These are phyloP conservation scores for Sternotherus odoratus DNA, from an alignment of 2,797 vertebrate species.

Conservation along the genomic window DNA sequence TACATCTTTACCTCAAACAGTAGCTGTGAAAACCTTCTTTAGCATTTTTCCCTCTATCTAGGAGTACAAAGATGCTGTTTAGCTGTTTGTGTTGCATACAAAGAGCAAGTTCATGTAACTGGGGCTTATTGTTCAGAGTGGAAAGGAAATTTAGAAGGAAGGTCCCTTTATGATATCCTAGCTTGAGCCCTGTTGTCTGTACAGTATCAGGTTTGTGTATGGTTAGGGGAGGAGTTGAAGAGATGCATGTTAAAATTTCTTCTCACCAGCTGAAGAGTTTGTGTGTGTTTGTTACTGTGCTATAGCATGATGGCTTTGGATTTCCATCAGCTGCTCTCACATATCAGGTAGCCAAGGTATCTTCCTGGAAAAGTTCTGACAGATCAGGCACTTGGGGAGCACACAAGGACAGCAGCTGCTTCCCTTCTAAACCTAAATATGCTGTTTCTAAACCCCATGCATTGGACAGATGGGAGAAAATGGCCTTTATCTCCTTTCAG, in stretches of 20 bases:
- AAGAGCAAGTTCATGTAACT: slow-evolving; percentile 32
- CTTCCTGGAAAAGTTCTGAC: slow-evolving; percentile 44
- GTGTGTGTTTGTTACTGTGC: slow-evolving; percentile 35
- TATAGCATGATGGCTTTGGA: neutral
- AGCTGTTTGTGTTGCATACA: neutral
- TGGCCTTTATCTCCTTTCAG: neutral
- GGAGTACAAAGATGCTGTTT: neutral
- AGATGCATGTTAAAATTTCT: neutral
- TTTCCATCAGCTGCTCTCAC: slow-evolving; percentile 59
- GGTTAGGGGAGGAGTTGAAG: rapidly evolving
- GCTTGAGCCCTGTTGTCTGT: neutral
- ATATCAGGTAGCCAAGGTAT: slow-evolving; percentile 3
- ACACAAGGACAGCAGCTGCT: slow-evolving; percentile 29
- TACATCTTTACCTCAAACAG: neutral
- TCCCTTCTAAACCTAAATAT: neutral
- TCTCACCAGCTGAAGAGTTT: neutral
- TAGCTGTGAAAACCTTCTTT: neutral
- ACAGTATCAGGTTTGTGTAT: neutral
- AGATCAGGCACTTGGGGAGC: neutral
- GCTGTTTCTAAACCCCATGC: slow-evolving; percentile 7
- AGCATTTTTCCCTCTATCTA: neutral
- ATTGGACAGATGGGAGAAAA: rapidly evolving
- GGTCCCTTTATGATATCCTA: neutral
- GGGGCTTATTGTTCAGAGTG: neutral
- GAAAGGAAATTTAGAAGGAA: neutral